Percentiles rank a stretch among this genome's conserved stretches.
These are phyloP conservation scores for Bovichtus diacanthus DNA, from an alignment of 2,797 vertebrate species.

Conservation along the genomic window DNA sequence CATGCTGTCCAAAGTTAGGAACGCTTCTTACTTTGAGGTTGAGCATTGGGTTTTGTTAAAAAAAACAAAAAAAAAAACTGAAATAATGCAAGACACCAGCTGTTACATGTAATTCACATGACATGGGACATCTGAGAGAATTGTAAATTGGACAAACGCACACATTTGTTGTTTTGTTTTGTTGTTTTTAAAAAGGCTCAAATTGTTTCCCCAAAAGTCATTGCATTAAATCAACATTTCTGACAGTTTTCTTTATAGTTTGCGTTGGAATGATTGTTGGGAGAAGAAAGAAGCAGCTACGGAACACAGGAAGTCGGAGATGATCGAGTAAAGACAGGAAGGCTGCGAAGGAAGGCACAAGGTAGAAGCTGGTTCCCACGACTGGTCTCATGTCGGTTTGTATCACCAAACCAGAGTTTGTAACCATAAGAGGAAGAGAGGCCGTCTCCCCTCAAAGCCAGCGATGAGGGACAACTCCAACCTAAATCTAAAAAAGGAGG, in stretches of 20 bases:
- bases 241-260: constrained; percentile 36
- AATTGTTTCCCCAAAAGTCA: constrained; percentile 38
- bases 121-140: constrained; percentile 18
- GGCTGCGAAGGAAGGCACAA: constrained; percentile 74
- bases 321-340: constrained; percentile 55
- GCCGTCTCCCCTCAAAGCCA: constrained; percentile 22
- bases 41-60: not conserved
- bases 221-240: constrained; percentile 25
- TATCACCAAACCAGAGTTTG: constrained; percentile 35
- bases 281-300: constrained; percentile 28
- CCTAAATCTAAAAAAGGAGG: constrained; percentile 60
- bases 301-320: constrained; percentile 32
- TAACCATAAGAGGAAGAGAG: constrained; percentile 33
- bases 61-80: not conserved
- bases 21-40: not conserved
- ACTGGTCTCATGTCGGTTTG: constrained; percentile 47
- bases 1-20: not conserved
- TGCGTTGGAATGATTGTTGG: constrained; percentile 49
- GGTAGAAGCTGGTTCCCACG: constrained; percentile 62
- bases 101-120: constrained; percentile 36
- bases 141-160: constrained; percentile 39
- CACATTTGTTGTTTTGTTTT: too few relatives aligned
- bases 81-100: constrained; percentile 9
- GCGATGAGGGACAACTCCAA: constrained; percentile 46
- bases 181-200: constrained; percentile 61